Conservation (phyloP, 2,888 invertebrate genomes). For the Cryptocheilus praepositus region DNA sequence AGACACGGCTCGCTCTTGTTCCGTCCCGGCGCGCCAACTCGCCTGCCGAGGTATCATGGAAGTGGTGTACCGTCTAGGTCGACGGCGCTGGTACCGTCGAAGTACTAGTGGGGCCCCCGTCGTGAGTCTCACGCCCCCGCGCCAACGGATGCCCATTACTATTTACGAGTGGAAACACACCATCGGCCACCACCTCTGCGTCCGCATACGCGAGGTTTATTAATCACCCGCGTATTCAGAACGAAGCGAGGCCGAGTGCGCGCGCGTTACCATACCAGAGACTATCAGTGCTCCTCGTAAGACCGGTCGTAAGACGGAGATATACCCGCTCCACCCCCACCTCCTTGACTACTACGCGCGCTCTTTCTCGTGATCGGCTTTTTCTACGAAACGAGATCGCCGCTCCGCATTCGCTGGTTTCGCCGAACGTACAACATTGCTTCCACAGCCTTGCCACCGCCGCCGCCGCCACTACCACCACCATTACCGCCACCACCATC, state of each 20-base stretch:
- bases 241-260: neutral
- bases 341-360: neutral
- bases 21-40: neutral
- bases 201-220: slow-evolving; percentile 1
- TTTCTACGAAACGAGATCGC: slow-evolving; percentile 19
- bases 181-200: neutral
- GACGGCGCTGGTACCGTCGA: no score
- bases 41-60: neutral
- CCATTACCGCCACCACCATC: no score
- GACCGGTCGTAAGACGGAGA: no score
- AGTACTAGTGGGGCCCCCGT: slow-evolving; percentile 38
- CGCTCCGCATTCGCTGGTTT: neutral
- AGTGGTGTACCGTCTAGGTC: neutral
- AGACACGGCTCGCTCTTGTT: neutral
- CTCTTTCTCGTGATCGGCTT: slow-evolving; percentile 4
- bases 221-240: slow-evolving; percentile 9
- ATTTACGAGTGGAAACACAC: slow-evolving; percentile 49
- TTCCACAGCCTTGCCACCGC: no score
- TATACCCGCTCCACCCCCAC: no score
- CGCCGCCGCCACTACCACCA: no score
- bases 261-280: neutral
- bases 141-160: slow-evolving; percentile 54
- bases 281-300: neutral
- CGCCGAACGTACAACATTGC: no score
- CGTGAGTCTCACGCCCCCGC: slow-evolving; percentile 64